Base-by-base conservation (phyloP, 1,140 invertebrate genomes). In the Panagrolaimus sp. region DNA sequence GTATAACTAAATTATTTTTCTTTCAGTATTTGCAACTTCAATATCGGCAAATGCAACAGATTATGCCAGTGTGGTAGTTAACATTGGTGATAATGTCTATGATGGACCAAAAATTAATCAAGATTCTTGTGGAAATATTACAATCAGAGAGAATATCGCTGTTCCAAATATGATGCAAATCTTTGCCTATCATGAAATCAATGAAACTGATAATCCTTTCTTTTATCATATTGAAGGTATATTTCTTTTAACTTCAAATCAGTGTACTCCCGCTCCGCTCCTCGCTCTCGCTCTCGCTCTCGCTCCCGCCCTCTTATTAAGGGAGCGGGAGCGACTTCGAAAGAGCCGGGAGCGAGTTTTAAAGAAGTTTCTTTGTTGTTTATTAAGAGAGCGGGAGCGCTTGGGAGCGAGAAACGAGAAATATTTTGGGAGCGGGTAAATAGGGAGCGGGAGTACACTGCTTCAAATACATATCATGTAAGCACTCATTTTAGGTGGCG, bases 21-120 rank as follows among this genome's bases (percentile, higher is more conserved):
- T 48, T 48, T 48, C 9, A 48, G 20, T 57, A 5, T 57, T 25
- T 57, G 51, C 51, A 16, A 57, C 51, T 25, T 57, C 51, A 5
- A 13, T 20, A 1, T 20, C 20, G 2, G 38, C 68, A 8, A 63
- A 70, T n/a, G 31, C 42, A 25, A 71, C 66, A n/a, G 69, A 70
- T 46, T 42, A 47, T 14, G 44, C 69, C 5, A 47, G 20, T 43
- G 69, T 71, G 5, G 44, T 70, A 3, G 66, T 69, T 4, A 53
- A 69, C 8, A 62, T 69, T 31, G 23, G 27, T 7, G 14, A 25
- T 11, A 14, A 69, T 16, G 14, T n/a, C 5, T 16, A 27, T 42
- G 67, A 20, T 20, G 62, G 67, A 2, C 76, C 76, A 23, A 78
- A 75, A 47, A 78, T 75, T 46, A 44, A 51, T 43, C 38, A 57